Conservation (phyloP, 2,888 invertebrate species). For the Harpalus rufipes region DNA sequence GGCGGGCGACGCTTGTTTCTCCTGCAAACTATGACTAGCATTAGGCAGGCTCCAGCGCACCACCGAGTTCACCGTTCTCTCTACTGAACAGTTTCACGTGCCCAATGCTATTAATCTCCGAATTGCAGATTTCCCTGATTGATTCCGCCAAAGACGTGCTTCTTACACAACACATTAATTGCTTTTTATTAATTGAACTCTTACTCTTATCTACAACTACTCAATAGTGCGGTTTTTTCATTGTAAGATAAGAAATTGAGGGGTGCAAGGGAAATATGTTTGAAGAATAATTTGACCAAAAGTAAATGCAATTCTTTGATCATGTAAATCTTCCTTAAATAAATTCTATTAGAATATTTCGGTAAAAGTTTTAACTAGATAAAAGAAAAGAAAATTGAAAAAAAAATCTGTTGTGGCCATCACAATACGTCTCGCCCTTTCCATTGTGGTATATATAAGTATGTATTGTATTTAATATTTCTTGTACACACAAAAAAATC, state of each 20-base stretch:
- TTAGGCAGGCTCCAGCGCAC: conserved; percentile 71
- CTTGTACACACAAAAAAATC: too few relatives aligned
- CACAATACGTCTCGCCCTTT: too few relatives aligned
- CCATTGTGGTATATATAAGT: too few relatives aligned
- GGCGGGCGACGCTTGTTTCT: conserved; percentile 73
- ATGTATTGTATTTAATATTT: too few relatives aligned
- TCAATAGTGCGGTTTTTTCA: background rate
- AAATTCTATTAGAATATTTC: too few relatives aligned
- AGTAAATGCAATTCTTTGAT: too few relatives aligned
- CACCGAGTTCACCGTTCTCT: conserved; percentile 26
- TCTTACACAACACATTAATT: conserved; percentile 54
- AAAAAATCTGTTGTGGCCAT: too few relatives aligned
- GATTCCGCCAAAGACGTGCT: conserved; percentile 69
- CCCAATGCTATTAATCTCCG: conserved; percentile 74
- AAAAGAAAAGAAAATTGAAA: too few relatives aligned
- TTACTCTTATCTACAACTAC: conserved; percentile 1
- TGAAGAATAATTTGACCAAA: too few relatives aligned
- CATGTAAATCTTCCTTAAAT: too few relatives aligned
- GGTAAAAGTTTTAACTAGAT: too few relatives aligned
- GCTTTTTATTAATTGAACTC: conserved; percentile 63
- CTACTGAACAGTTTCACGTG: conserved; percentile 73
- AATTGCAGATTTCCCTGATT: conserved; percentile 75
- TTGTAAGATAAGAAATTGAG: background rate
- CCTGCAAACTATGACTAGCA: conserved; percentile 70
- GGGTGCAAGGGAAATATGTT: too few relatives aligned